Conservation (phyloP, 1,140 invertebrate genomes). For the Anastrepha obliqua region DNA sequence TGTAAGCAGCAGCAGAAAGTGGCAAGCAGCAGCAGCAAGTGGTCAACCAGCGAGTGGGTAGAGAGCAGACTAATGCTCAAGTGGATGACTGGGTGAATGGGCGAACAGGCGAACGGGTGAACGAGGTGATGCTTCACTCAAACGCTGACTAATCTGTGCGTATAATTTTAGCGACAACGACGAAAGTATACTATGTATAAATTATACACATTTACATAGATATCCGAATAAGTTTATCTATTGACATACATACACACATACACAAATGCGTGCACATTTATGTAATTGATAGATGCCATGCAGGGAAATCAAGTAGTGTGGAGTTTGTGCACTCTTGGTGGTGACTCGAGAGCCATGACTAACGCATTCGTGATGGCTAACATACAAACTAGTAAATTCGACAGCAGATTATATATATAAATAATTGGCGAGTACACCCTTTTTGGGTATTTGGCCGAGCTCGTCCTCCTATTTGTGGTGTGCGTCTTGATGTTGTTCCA, state of each 20-base stretch:
- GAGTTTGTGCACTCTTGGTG: too few relatives aligned
- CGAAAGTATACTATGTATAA: neutral
- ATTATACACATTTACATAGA: neutral
- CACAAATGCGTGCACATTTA: neutral
- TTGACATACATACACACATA: neutral
- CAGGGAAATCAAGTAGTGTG: too few relatives aligned
- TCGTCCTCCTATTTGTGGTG: too few relatives aligned
- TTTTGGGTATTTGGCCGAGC: too few relatives aligned
- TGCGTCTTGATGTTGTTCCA: too few relatives aligned
- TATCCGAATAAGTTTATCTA: neutral
- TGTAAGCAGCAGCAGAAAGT: neutral
- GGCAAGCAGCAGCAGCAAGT: neutral
- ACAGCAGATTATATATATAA: too few relatives aligned
- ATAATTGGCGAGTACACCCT: too few relatives aligned
- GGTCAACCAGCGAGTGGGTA: neutral
- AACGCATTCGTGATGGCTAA: too few relatives aligned
- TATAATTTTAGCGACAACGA: conserved; percentile 14
- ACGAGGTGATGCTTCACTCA: neutral
- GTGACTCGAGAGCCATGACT: too few relatives aligned
- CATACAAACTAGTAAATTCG: too few relatives aligned
- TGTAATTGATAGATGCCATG: too few relatives aligned
- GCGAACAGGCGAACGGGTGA: neutral
- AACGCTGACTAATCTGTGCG: conserved; percentile 18
- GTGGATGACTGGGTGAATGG: neutral
- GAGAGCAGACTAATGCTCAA: neutral